Evolutionary conservation across 2,797 vertebrate species (phyloP), one percentile per base, ranked within the genome.

Genomic region (Pipistrellus nathusii): DNA sequence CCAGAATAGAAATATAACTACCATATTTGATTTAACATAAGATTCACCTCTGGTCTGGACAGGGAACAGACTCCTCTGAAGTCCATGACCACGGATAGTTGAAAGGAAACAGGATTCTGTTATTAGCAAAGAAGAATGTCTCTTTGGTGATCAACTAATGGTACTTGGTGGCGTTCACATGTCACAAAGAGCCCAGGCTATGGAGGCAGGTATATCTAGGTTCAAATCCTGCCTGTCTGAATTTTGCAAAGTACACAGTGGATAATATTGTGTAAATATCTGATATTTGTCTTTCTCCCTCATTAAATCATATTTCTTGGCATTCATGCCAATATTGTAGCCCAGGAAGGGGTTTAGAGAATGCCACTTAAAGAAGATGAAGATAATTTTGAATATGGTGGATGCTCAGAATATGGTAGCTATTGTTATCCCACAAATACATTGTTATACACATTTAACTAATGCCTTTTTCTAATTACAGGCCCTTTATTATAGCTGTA

Each of bases 31-130:
- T 75, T 44, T 72, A 38, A 64, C 53, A 81, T 41, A 93, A 64
- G 25, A 44, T 57, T 90, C 14, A 30, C n/a, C 51, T 68, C 75
- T 92, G 41, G 48, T 48, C 86, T 85, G n/a, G 53, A 38, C 62
- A 85, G 68, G 55, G 25, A 80, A 48, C 41, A 71, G 11, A 93
- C 48, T 80, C 41, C 44, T 30, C 20, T 46, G 48, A 88, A 88
- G 51, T 12, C 69, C 75, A 25, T 46, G 25, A 68, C 17, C 35
- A 87, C 46, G 87, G 76, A 81, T 17, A 83, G 72, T 9, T 20
- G 57, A 75, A 59, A 21, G 80, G 88, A 93, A 91, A 81, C 32
- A 84, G 8, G 72, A 23, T 73, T 91, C 55, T 83, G 66, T 75
- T 91, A 80, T 68, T 75, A 85, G 73, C 46, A 72, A 73, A 32